Base-by-base conservation (phyloP, 2,797 vertebrate species). In the Sebastes trivittatus region DNA sequence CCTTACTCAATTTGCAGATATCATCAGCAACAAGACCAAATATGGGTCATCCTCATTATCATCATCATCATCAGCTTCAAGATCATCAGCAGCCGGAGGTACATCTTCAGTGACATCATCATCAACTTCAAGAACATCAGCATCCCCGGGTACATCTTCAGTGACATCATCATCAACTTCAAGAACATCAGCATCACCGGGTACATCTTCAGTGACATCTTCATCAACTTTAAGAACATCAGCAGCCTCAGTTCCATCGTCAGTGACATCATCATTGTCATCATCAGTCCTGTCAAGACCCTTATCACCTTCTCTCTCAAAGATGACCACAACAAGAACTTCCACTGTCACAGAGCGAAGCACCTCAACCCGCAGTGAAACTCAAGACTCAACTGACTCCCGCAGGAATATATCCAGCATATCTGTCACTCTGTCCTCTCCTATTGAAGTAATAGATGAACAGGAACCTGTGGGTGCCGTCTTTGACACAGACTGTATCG, bases 401-500 rank as follows among this genome's bases (percentile, higher is more conserved):
- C 65, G 86, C 55, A 93, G 88, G 71, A 91, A 85, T 36, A 65
- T 76, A 72, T 83, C 95, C 11, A 97, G 96, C 0, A 94, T 97
- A 27, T 98, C 97, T 11, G 59, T 96, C 62, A 81, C 66, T 74
- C 55, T 96, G 60, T 68, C 87, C 7, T 77, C 93, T 11, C 95
- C 96, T 78, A 92, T 95, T 7, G 97, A 97, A 63, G 71, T 91
- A 14, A 84, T 95, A 11, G 95, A 96, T 30, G 98, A 98, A 75
- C 95, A 93, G 22, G 96, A 93, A 89, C 98, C 98, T 20, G 97
- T 99, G n/a, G 98, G 98, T 14, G 98, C 97, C 78, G 96, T 99
- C 89, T 99, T 99, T 91, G 97, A 99, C 93, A 97, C 96, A 0
- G 97, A 99, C 58, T 96, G 92, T 75, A 69, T 98, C 55, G 97